Percentiles rank a stretch among this genome's conserved stretches.
Conservation (phyloP, 2,888 invertebrate genomes). For the Leptopilina drosophilae region DNA sequence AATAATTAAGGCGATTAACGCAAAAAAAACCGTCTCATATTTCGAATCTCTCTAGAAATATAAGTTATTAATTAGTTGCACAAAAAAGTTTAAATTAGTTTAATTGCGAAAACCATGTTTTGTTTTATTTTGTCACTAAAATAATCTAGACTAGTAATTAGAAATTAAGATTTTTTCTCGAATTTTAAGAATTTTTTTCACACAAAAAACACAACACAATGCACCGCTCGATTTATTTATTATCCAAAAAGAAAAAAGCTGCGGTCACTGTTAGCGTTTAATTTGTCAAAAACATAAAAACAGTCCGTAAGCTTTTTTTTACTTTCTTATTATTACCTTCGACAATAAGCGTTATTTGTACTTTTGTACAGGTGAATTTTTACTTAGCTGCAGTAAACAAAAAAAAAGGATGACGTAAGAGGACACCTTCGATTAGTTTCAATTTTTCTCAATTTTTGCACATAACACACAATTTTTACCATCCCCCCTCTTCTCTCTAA, state of each 20-base stretch:
- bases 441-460: slow-evolving; percentile 62
- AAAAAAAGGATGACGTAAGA: slow-evolving; percentile 9
- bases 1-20: background rate
- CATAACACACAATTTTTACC: slow-evolving; percentile 55
- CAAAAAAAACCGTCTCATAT: background rate
- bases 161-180: background rate
- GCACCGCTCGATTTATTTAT: slow-evolving; percentile 37
- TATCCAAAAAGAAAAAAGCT: slow-evolving; percentile 19
- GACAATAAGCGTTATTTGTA: slow-evolving; percentile 73
- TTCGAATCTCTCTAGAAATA: slow-evolving; percentile 27
- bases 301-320: slow-evolving; percentile 31
- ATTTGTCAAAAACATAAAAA: background rate
- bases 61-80: slow-evolving; percentile 33
- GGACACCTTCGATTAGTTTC: slow-evolving; percentile 41
- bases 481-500: slow-evolving; percentile 40
- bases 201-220: background rate
- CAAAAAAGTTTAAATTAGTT: slow-evolving; percentile 7
- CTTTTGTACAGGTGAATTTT: slow-evolving; percentile 62
- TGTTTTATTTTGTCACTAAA: background rate
- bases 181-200: slow-evolving; percentile 21
- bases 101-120: background rate
- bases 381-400: slow-evolving; percentile 54
- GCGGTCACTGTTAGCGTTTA: slow-evolving; percentile 19
- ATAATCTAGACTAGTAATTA: background rate
- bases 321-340: slow-evolving; percentile 49